Evolutionary conservation across 2,888 invertebrate species (phyloP), one percentile per base, ranked within the genome.

Genomic region (Anodontia alba): DNA sequence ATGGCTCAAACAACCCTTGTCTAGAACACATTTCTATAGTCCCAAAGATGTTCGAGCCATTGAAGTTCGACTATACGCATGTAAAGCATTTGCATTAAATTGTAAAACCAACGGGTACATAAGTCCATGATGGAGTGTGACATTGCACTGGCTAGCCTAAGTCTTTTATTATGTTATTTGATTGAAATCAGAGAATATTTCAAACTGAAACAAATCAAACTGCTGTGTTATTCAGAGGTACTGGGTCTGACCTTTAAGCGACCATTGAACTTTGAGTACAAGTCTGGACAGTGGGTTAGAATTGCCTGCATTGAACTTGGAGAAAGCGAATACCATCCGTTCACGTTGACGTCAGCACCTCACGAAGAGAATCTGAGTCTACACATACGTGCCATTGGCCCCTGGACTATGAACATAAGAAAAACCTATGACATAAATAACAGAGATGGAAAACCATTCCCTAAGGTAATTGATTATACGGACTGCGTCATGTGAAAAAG

Each of bases 241-340:
- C 96, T 96, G 0, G 95, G 95, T 87, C 89, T 96, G 75, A 95
- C 95, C 88, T 96, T 96, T 90, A 95, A 95, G 82, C 95, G 95
- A 83, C 96, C 96, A 1, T 91, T 94, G 72, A 95, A 95, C 90
- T 96, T 96, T 91, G 95, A 95, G 83, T 96, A 96, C 93, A 95
- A 95, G 92, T 96, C 96, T 10, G 96, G 96, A 5, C 96, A 96
- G 90, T 96, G 96, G 96, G 95, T 96, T 23, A 94, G 96, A 67
- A 95, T 96, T 75, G 96, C 96, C 20, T 96, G 96, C 88, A 91
- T 95, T 42, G 94, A 92, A n/a, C 93, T 96, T 75, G 95, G 95
- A 80, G 91, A 94, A 23, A 93, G 95, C 77, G 96, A 96, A 91
- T 96, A 95, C 90, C 96, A 96, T 93, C 96, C 96, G 0, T 96